phyloP scores from a whole-genome alignment of 2,113 vertebrate species.

The Noctilio leporinus region DNA sequence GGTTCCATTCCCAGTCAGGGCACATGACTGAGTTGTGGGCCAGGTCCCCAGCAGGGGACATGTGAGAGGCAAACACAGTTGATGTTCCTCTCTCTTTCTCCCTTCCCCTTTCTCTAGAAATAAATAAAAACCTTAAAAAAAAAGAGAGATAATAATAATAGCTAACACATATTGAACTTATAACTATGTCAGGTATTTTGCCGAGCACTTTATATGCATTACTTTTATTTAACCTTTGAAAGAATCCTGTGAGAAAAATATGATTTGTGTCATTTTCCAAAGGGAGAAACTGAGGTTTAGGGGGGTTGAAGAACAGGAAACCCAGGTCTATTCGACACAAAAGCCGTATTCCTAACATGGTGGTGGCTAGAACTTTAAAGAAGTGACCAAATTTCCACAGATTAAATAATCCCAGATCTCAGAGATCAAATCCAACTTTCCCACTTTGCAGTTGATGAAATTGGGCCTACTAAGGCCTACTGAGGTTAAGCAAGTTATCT shows the following conservation, averaged over 20 bases:
- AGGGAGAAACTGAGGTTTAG: not conserved
- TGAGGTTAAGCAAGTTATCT: not conserved
- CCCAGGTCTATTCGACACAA: not conserved
- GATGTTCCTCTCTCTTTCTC: too few relatives aligned
- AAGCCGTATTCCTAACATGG: not conserved
- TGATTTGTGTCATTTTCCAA: not conserved
- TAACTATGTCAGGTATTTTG: not conserved
- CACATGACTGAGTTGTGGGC: too few relatives aligned
- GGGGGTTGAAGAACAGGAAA: not conserved
- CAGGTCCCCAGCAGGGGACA: too few relatives aligned
- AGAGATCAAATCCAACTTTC: not conserved
- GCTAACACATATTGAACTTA: not conserved
- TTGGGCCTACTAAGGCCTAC: not conserved
- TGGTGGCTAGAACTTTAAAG: not conserved
- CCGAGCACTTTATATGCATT: not conserved
- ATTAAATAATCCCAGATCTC: not conserved
- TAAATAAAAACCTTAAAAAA: too few relatives aligned
- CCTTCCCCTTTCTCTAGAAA: too few relatives aligned
- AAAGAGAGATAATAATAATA: not conserved
- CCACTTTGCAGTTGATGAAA: not conserved
- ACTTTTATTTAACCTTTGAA: constrained; percentile 9
- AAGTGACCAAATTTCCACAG: not conserved
- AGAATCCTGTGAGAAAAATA: not conserved
- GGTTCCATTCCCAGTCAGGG: too few relatives aligned
- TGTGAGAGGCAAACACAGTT: too few relatives aligned